Conservation (phyloP, 1,140 invertebrate species). For the Zaprionus kolodkinae region DNA sequence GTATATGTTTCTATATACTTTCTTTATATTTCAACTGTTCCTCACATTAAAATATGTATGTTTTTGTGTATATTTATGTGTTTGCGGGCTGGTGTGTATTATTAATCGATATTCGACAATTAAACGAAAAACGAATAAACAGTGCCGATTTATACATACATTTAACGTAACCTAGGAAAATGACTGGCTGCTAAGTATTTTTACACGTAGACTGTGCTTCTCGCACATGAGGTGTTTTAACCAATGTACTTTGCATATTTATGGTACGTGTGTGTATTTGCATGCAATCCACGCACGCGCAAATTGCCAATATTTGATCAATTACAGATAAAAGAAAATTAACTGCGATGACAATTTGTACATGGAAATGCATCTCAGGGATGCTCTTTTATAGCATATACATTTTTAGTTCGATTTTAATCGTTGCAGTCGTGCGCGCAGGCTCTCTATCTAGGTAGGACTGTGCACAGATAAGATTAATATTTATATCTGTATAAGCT, state of each 20-base stretch:
- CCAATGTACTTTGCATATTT: slow-evolving; percentile 61
- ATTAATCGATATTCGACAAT: slow-evolving; percentile 56
- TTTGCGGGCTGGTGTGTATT: slow-evolving; percentile 16
- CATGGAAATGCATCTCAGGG: slow-evolving; percentile 50
- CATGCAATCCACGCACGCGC: slow-evolving; percentile 54
- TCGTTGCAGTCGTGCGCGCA: slow-evolving; percentile 24
- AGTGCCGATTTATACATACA: slow-evolving; percentile 44
- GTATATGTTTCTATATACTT: slow-evolving; percentile 60
- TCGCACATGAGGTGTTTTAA: slow-evolving; percentile 45
- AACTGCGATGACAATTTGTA: slow-evolving; percentile 41
- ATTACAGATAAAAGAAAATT: slow-evolving; percentile 65
- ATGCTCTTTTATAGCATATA: slow-evolving; percentile 65
- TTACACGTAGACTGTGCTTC: slow-evolving; percentile 48
- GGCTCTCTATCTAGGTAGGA: slow-evolving; percentile 41
- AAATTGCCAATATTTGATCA: slow-evolving; percentile 61
- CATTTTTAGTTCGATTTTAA: slow-evolving; percentile 57
- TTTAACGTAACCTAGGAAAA: slow-evolving; percentile 59
- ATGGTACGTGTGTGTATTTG: slow-evolving; percentile 30
- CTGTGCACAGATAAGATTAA: slow-evolving; percentile 61
- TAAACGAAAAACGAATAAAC: slow-evolving; percentile 61
- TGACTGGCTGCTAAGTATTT: slow-evolving; percentile 63
- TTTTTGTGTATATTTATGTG: slow-evolving; percentile 24
- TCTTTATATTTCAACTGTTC: slow-evolving; percentile 12
- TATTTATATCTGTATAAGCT: slow-evolving; percentile 38
- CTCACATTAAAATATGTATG: slow-evolving; percentile 40